Percentiles rank a stretch among this genome's conserved stretches.
These are phyloP conservation scores for Meandrina meandrites DNA, from an alignment of 92 coral and sea anemone species.

Conservation along the genomic window DNA sequence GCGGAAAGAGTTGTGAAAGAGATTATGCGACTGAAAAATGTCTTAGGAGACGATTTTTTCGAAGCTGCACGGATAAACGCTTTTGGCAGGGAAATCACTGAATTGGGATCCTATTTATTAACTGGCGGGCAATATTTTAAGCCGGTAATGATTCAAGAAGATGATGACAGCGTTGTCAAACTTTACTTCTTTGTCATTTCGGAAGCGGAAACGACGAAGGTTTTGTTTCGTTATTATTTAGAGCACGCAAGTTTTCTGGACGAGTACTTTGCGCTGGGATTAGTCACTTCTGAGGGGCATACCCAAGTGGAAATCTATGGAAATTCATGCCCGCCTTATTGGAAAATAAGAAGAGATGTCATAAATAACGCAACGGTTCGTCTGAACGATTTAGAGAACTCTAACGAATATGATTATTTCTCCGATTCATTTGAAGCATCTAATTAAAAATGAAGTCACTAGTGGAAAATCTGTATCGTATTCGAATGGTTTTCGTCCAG, in stretches of 20 bases:
- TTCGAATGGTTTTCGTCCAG: neutral
- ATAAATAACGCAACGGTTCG: slow-evolving; percentile 39
- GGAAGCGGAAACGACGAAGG: slow-evolving; percentile 74
- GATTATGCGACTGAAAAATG: slow-evolving; percentile 51
- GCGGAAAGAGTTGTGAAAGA: slow-evolving; percentile 70
- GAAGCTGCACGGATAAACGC: slow-evolving; percentile 70
- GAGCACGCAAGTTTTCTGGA: slow-evolving; percentile 82
- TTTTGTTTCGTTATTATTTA: slow-evolving; percentile 66
- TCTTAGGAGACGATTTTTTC: slow-evolving; percentile 64
- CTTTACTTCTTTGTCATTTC: slow-evolving; percentile 72
- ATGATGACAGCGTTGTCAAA: slow-evolving; percentile 78
- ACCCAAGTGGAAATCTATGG: slow-evolving; percentile 79
- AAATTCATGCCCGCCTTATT: slow-evolving; percentile 76
- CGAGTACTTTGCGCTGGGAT: slow-evolving; percentile 75
- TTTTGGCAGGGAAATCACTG: slow-evolving; percentile 75
- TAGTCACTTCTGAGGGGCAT: slow-evolving; percentile 67
- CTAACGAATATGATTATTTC: slow-evolving; percentile 2
- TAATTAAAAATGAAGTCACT: neutral
- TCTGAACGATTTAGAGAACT: slow-evolving; percentile 12
- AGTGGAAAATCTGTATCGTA: neutral
- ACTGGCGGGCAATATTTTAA: slow-evolving; percentile 84
- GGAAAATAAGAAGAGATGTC: slow-evolving; percentile 74
- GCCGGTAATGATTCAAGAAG: slow-evolving; percentile 79
- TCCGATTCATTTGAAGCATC: neutral
- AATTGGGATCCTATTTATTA: slow-evolving; percentile 54